Percentiles rank a stretch among this genome's conserved stretches.
These are phyloP conservation scores for Aphelinus atriplicis DNA, from an alignment of 1,140 invertebrate species.

Conservation along the genomic window DNA sequence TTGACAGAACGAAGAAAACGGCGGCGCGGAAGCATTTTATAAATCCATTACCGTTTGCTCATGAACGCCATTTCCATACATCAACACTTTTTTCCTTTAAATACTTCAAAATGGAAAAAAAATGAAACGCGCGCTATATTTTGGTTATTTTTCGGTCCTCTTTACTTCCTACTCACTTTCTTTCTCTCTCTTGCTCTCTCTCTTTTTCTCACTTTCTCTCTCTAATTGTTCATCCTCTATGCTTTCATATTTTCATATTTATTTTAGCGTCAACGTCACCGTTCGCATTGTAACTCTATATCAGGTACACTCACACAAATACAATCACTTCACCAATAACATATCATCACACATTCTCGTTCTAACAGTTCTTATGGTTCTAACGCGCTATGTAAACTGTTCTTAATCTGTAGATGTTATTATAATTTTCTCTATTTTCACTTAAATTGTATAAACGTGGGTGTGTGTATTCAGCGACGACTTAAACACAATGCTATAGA, in stretches of 20 bases:
- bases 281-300: slow-evolving; percentile 32
- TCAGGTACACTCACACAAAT: slow-evolving; percentile 37
- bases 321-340: slow-evolving; percentile 5
- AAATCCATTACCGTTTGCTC: slow-evolving; percentile 9
- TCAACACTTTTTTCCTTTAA: slow-evolving; percentile 28
- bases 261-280: slow-evolving; percentile 21
- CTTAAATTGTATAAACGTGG: slow-evolving; percentile 31
- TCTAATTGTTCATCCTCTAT: background rate
- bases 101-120: background rate
- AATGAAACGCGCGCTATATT: slow-evolving; percentile 28
- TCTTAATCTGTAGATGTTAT: slow-evolving; percentile 33
- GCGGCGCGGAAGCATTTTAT: background rate
- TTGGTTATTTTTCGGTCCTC: slow-evolving; percentile 20
- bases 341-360: slow-evolving; percentile 11
- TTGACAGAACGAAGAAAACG: slow-evolving; percentile 34
- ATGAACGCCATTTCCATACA: background rate
- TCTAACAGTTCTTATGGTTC: slow-evolving; percentile 34
- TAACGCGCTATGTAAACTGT: slow-evolving; percentile 35
- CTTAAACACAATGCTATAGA: slow-evolving; percentile 28
- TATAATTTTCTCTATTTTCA: slow-evolving; percentile 17
- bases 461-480: slow-evolving; percentile 28
- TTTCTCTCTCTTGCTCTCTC: background rate
- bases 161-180: background rate
- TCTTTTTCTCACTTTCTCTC: background rate
- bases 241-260: background rate